Evolutionary conservation across 2,113 vertebrate genomes (phyloP).

Genomic region (Suricata suricatta): DNA sequence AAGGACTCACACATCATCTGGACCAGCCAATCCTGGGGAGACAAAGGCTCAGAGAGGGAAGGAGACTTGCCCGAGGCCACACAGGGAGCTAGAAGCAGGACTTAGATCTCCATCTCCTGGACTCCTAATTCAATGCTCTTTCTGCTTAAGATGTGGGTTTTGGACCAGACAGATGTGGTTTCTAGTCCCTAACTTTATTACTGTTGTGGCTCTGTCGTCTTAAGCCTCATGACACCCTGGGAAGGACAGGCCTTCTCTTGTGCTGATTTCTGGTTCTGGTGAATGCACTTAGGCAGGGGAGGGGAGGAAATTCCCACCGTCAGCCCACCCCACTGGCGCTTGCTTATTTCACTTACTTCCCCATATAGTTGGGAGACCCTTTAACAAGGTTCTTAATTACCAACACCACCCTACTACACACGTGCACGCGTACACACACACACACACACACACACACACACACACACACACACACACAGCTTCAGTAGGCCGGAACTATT

Average conservation of each 20-base stretch:
- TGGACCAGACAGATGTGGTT: neutral
- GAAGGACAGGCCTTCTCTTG: neutral
- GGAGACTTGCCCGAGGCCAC: neutral
- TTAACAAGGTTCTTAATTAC: neutral
- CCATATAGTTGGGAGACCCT: neutral
- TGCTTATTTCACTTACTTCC: neutral
- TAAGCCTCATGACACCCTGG: neutral
- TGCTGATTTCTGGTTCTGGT: neutral
- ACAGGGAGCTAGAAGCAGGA: neutral
- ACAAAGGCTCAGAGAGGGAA: neutral
- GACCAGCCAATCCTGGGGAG: neutral
- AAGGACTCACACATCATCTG: neutral
- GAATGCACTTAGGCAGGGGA: neutral
- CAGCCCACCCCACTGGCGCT: neutral
- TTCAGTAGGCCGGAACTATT: neutral
- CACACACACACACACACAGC: accelerated
- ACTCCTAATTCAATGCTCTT: neutral
- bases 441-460: neutral
- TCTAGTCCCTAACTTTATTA: neutral
- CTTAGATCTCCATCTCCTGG: neutral
- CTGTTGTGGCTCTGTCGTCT: neutral
- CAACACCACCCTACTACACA: neutral
- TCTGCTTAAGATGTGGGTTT: neutral
- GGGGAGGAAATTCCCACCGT: neutral
- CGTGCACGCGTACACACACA: too few species aligned